These are phyloP conservation scores for Spilarctia lutea DNA, from an alignment of 2,888 invertebrate genomes.

Conservation along the genomic window DNA sequence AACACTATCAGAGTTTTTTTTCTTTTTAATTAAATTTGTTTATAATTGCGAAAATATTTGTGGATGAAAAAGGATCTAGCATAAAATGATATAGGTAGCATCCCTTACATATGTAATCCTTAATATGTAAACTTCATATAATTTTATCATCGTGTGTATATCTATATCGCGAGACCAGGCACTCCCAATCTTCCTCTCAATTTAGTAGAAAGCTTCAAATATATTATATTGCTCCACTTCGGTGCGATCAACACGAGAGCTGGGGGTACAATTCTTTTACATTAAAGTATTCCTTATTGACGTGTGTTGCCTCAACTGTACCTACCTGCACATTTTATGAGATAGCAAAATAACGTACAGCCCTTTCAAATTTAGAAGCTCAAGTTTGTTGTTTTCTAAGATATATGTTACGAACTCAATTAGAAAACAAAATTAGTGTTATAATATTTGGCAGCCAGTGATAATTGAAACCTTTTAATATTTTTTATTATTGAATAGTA, in stretches of 20 bases:
- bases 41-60: not conserved
- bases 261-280: conserved; percentile 39
- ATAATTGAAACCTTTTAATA: too few relatives aligned
- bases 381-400: not conserved
- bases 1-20: too few relatives aligned
- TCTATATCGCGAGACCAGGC: conserved; percentile 11
- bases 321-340: not conserved
- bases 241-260: conserved; percentile 40
- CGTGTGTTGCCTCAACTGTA: not conserved
- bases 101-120: not conserved
- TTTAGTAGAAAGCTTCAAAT: conserved; percentile 50
- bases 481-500: too few relatives aligned
- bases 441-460: too few relatives aligned
- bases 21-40: too few relatives aligned
- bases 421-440: too few relatives aligned
- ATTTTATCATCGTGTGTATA: not conserved
- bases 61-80: not conserved
- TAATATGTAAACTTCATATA: not conserved
- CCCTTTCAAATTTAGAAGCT: not conserved
- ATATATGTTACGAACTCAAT: not conserved
- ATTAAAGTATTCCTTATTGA: conserved; percentile 26
- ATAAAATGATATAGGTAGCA: not conserved
- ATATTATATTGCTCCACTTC: conserved; percentile 50
- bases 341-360: not conserved
- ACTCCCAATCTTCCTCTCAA: conserved; percentile 43